Evolutionary conservation across 2,797 vertebrate genomes (phyloP).

Genomic region (Bovichtus diacanthus): DNA sequence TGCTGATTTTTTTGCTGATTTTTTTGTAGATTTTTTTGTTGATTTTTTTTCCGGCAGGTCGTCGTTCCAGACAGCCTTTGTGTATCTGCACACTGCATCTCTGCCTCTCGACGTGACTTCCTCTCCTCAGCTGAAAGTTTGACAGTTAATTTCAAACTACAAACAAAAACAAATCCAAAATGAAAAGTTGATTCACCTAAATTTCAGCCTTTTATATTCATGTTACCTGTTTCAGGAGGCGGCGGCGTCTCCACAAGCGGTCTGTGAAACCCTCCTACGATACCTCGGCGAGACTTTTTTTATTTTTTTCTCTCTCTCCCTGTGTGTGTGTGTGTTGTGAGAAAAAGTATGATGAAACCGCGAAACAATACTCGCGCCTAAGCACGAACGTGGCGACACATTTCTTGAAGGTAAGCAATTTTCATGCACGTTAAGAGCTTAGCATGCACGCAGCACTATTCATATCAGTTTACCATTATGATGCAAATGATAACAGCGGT

Average conservation of each 20-base stretch:
- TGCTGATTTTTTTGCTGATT: no score
- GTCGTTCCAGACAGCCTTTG: no score
- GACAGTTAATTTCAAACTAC: conserved; percentile 22
- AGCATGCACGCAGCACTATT: conserved; percentile 72
- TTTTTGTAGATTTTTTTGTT: no score
- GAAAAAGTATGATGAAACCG: conserved; percentile 74
- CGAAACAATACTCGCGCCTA: conserved; percentile 64
- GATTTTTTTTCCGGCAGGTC: no score
- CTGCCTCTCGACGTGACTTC: neutral
- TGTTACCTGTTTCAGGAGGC: conserved; percentile 52
- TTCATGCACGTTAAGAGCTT: conserved; percentile 76
- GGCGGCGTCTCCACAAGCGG: conserved; percentile 19
- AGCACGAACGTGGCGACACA: conserved; percentile 61
- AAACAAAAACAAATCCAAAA: conserved; percentile 20
- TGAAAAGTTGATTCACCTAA: conserved; percentile 39
- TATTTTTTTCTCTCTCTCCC: no score
- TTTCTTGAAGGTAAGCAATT: conserved; percentile 82
- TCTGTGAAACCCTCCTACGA: conserved; percentile 66
- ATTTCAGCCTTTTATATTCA: conserved; percentile 18
- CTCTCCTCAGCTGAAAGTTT: conserved; percentile 17
- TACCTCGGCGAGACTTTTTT: conserved; percentile 53
- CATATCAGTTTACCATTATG: conserved; percentile 81
- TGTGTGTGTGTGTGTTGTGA: conserved; percentile 9
- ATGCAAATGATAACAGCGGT: conserved; percentile 83
- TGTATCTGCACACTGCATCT: neutral